Percentiles rank a stretch among this genome's conserved stretches.
Conservation (phyloP, 2,113 vertebrate genomes). For the Chelonoidis abingdonii region DNA sequence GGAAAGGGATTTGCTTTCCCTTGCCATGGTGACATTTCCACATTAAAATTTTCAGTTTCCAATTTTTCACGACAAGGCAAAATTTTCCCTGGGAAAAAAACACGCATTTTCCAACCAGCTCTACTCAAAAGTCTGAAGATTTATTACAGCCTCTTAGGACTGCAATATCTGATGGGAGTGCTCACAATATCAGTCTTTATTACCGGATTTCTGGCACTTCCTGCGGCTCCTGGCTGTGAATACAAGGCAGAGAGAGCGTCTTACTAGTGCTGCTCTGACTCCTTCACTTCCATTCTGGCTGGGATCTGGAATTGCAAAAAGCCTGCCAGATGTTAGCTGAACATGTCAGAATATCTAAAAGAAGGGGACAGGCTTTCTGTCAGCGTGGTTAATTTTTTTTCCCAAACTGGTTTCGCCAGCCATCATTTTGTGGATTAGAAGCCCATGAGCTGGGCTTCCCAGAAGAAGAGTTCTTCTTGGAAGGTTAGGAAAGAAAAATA, state of each 20-base stretch:
- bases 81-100: no score
- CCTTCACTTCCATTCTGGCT: not conserved
- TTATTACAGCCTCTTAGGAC: not conserved
- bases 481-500: not conserved
- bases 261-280: not conserved
- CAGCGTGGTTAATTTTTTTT: rapidly evolving
- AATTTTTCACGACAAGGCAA: not conserved
- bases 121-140: not conserved
- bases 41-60: not conserved
- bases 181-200: not conserved
- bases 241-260: not conserved
- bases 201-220: not conserved
- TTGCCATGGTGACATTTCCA: not conserved
- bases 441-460: not conserved
- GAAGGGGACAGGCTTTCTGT: not conserved
- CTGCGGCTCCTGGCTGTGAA: not conserved
- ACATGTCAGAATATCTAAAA: not conserved
- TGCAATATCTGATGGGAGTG: not conserved
- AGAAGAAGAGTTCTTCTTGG: not conserved
- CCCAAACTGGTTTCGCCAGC: not conserved
- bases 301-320: not conserved
- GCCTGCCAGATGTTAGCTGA: rapidly evolving
- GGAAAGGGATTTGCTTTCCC: not conserved
- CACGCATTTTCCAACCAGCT: not conserved
- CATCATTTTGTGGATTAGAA: not conserved